A percentile compares a stretch with the other conserved stretches of the same genome.
phyloP scores from a whole-genome alignment of 2,113 vertebrate genomes.

The Camelus dromedarius region DNA sequence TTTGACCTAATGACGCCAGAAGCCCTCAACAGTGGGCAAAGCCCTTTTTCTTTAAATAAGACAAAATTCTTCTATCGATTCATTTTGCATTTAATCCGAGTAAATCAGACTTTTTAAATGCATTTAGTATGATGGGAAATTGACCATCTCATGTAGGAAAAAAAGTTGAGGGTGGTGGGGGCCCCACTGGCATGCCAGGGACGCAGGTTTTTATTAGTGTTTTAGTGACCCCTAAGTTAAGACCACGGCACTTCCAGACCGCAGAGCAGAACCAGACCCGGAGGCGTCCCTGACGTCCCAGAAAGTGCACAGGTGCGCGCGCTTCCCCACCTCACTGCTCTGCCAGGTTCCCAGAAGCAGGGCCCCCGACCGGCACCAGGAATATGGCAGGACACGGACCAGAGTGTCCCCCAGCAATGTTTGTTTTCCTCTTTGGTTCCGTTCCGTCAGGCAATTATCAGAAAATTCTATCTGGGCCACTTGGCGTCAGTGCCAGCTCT shows the following conservation, averaged over 20 bases:
- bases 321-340: not conserved
- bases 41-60: constrained; percentile 72
- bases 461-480: too few species aligned
- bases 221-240: not conserved
- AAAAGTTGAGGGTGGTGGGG: not conserved
- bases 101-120: constrained; percentile 79
- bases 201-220: not conserved
- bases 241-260: rapidly evolving
- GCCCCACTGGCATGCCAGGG: rapidly evolving
- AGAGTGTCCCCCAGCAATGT: rapidly evolving
- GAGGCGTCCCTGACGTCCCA: not conserved
- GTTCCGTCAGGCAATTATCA: not conserved
- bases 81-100: constrained; percentile 80
- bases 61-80: constrained; percentile 83
- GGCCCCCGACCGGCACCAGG: not conserved
- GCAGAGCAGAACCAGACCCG: not conserved
- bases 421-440: not conserved
- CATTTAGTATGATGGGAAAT: constrained; percentile 80
- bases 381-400: too few species aligned
- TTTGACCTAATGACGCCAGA: constrained; percentile 78
- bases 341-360: too few species aligned
- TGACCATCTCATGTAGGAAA: constrained; percentile 72
- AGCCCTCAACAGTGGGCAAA: constrained; percentile 79
- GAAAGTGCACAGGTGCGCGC: rapidly evolving
- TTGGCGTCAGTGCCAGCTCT: rapidly evolving